Base-by-base conservation (phyloP, 2,888 invertebrate genomes). In the Lepidonotus clava region DNA sequence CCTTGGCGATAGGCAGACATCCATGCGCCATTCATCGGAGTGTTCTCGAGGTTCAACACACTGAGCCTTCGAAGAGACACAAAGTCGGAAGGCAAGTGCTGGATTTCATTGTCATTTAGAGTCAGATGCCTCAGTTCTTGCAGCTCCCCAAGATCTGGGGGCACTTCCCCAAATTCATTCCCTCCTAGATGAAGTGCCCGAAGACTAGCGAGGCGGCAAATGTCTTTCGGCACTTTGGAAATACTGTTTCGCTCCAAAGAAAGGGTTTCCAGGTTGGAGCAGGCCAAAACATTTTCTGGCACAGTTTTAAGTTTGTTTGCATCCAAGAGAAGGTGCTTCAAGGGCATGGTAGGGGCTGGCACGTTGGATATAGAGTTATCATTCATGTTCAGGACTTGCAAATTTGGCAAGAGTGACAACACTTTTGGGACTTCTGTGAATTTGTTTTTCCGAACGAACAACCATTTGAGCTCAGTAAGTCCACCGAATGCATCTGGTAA, bases 41-140 rank as follows among this genome's bases (percentile, higher is more conserved):
- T 51, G 41, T 80, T 80, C 4, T 80, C 80, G 11, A 80, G 80
- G 1, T 46, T 51, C 80, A 80, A 21, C 80, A 46, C 46, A 46
- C 34, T 80, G 32, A 80, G 46, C 51, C 51, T 2, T 24, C 34
- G 41, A 41, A 80, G 51, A 28, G 28, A 51, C 32, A 46, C 46
- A 18, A 80, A 24, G 18, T 32, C 18, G 46, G 28, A 24, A 11
- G 51, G 80, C 51, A 80, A 28, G 24, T 80, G 46, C 41, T 41
- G 32, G 80, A 80, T 80, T 4, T n/a, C 24, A 28, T 80, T 80
- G 32, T 80, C 80, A 14, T 80, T 51, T 0, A 80, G 80, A 24
- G 32, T 41, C 28, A 80, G 28, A 21, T 80, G 80, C 46, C 80
- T 41, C 80, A 80, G 80, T n/a, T 80, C 46, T 14, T 18, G 18